Percentiles rank a stretch among this genome's conserved stretches.
These are phyloP conservation scores for Entomobrya multifasciata DNA, from an alignment of 2,888 invertebrate species.

Conservation along the genomic window DNA sequence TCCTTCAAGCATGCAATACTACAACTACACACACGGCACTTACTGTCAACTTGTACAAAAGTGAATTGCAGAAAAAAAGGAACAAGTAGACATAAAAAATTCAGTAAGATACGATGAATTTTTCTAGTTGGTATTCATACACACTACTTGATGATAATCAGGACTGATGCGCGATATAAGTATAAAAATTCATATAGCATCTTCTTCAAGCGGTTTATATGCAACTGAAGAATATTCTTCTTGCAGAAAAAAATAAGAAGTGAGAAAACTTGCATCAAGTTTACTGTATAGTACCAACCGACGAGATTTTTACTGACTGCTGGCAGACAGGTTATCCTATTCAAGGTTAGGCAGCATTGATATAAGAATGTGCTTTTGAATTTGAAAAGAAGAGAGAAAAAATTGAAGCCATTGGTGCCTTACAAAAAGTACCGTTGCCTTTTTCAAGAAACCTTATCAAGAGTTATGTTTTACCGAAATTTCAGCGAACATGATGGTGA, in stretches of 20 bases:
- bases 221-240: slow-evolving; percentile 44
- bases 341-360: slow-evolving; percentile 57
- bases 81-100: slow-evolving; percentile 42
- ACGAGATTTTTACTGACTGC: slow-evolving; percentile 61
- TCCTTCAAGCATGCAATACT: slow-evolving; percentile 50
- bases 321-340: slow-evolving; percentile 64
- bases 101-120: slow-evolving; percentile 38
- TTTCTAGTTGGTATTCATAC: no score
- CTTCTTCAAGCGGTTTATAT: no score
- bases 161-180: no score
- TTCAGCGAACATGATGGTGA: slow-evolving; percentile 46
- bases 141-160: no score
- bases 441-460: slow-evolving; percentile 62
- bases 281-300: slow-evolving; percentile 34
- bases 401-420: slow-evolving; percentile 67
- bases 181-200: no score
- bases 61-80: slow-evolving; percentile 51
- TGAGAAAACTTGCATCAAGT: slow-evolving; percentile 45
- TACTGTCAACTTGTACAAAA: slow-evolving; percentile 64
- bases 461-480: slow-evolving; percentile 61
- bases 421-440: slow-evolving; percentile 69
- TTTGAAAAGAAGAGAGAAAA: slow-evolving; percentile 57
- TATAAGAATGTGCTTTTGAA: slow-evolving; percentile 59
- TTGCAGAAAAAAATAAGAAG: neutral
- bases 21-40: slow-evolving; percentile 45